A percentile compares a stretch with the other conserved stretches of the same genome.
Conservation (phyloP, 2,797 vertebrate species). For the Pogonophryne albipinna region DNA sequence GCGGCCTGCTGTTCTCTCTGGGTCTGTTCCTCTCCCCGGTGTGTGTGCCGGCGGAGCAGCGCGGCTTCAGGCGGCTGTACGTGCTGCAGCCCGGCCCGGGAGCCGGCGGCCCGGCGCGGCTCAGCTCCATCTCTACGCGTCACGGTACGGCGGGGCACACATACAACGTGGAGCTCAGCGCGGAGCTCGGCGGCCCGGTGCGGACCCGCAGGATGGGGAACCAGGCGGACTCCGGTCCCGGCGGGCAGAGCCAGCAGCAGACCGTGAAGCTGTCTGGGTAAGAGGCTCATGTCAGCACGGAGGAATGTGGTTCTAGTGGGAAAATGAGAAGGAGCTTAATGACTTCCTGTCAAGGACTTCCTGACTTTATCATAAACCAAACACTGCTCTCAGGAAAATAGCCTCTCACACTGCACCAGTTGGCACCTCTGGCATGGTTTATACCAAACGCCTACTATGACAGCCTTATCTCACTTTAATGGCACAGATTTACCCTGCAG, state of each 20-base stretch:
- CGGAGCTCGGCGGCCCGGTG: slow-evolving; percentile 80
- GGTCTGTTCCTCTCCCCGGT: slow-evolving; percentile 76
- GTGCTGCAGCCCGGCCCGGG: slow-evolving; percentile 88
- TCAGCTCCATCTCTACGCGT: slow-evolving; percentile 81
- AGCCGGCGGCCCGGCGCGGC: slow-evolving; percentile 72
- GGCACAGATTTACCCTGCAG: background rate
- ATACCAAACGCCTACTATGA: background rate
- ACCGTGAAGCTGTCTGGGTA: slow-evolving; percentile 82
- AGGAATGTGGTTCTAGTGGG: background rate
- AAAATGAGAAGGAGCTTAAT: background rate
- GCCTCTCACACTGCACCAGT: background rate
- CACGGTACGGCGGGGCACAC: slow-evolving; percentile 76
- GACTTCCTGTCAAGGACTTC: slow-evolving; percentile 33
- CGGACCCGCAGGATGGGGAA: slow-evolving; percentile 90
- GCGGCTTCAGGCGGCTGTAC: slow-evolving; percentile 86
- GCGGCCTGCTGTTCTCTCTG: slow-evolving; percentile 84
- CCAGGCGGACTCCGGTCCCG: slow-evolving; percentile 69
- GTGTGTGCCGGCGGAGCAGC: slow-evolving; percentile 79
- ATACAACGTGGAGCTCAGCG: slow-evolving; percentile 86
- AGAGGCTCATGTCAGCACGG: slow-evolving; percentile 46
- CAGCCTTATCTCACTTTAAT: background rate
- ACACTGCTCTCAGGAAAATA: background rate
- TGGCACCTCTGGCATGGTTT: too few species aligned
- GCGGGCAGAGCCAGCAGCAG: slow-evolving; percentile 65
- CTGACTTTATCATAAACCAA: slow-evolving; percentile 10